A percentile compares a stretch with the other conserved stretches of the same genome.
Evolutionary conservation across 2,888 invertebrate genomes (phyloP).

Genomic region (Pandemis heparana): DNA sequence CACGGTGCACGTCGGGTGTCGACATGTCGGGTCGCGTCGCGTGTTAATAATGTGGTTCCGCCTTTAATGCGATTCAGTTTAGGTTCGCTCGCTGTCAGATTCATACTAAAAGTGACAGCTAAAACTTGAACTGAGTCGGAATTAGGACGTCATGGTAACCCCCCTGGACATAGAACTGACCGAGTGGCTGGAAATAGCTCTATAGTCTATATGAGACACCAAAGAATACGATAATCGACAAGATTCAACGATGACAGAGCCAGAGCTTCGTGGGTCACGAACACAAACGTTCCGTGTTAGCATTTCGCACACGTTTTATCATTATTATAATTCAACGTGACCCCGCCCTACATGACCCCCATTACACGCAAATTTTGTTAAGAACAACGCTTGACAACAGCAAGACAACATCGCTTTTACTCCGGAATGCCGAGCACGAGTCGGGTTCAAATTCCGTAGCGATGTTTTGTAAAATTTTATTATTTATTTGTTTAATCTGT

Average conservation of each 20-base stretch:
- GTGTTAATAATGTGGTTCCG: too few relatives aligned
- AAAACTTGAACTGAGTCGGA: too few relatives aligned
- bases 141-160: too few relatives aligned
- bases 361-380: constrained; percentile 28
- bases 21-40: too few relatives aligned
- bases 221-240: constrained; percentile 5
- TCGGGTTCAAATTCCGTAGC: not conserved
- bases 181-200: too few relatives aligned
- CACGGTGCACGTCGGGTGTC: too few relatives aligned
- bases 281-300: constrained; percentile 14
- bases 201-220: not conserved
- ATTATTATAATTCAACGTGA: constrained; percentile 18
- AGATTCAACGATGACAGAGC: constrained; percentile 3
- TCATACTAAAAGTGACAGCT: too few relatives aligned
- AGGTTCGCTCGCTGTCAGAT: too few relatives aligned
- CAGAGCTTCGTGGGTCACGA: constrained; percentile 3
- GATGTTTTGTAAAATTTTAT: not conserved
- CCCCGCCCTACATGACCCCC: constrained; percentile 18
- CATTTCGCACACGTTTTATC: constrained; percentile 34
- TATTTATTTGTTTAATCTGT: not conserved
- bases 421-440: too few relatives aligned
- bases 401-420: not conserved
- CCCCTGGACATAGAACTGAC: too few relatives aligned
- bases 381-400: constrained; percentile 16
- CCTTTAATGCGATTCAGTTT: too few relatives aligned